These are phyloP conservation scores for Tolmerus cingulatus DNA, from an alignment of 2,888 invertebrate genomes.

Conservation along the genomic window DNA sequence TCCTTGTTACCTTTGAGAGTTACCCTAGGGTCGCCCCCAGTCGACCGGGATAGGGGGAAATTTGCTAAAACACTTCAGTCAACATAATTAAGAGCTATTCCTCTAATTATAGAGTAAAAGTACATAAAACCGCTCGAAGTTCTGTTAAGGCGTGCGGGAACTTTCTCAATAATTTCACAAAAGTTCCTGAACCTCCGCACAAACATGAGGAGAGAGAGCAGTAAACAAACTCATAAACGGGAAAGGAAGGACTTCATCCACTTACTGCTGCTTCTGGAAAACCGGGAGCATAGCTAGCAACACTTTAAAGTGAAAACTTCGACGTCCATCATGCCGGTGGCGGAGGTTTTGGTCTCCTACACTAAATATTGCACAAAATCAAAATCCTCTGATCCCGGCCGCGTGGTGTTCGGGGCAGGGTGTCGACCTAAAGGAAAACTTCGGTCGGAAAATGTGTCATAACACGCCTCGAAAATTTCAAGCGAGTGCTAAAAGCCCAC, in stretches of 20 bases:
- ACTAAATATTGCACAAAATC: neutral
- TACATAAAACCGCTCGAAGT: neutral
- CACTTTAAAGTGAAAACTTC: neutral
- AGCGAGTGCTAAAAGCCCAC: neutral
- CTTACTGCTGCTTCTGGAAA: neutral
- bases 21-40: neutral
- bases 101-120: slow-evolving; percentile 19
- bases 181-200: neutral
- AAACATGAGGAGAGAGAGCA: neutral
- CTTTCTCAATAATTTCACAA: neutral
- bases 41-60: neutral
- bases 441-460: neutral
- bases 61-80: slow-evolving; percentile 10
- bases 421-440: neutral
- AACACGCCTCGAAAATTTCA: neutral
- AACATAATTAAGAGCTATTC: slow-evolving; percentile 14
- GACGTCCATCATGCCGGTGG: neutral
- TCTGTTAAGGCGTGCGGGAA: neutral
- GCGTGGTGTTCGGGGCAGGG: neutral
- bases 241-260: neutral
- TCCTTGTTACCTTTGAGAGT: neutral
- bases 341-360: neutral
- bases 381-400: neutral
- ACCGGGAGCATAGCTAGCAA: neutral
- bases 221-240: neutral